Conservation (phyloP, 2,888 invertebrate genomes). For the Ectemnius lituratus region DNA sequence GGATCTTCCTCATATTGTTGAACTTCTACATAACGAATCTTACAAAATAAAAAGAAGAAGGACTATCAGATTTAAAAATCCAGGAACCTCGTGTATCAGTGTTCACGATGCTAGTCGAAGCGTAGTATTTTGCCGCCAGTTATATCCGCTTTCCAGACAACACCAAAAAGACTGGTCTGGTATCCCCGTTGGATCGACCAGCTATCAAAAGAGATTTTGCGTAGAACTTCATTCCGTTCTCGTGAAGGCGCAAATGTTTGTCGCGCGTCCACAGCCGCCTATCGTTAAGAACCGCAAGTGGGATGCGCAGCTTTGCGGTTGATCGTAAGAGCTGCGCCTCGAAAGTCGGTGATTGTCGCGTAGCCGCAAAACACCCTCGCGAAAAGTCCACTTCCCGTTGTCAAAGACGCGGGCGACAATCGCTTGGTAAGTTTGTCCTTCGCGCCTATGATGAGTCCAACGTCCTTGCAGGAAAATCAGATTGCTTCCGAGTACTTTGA, state of each 20-base stretch:
- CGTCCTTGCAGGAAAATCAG: slow-evolving; percentile 6
- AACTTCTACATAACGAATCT: no score
- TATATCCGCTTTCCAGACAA: slow-evolving; percentile 3
- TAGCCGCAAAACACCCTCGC: slow-evolving; percentile 58
- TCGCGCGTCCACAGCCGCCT: slow-evolving; percentile 18
- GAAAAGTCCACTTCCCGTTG: slow-evolving; percentile 43
- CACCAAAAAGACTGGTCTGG: slow-evolving; percentile 4
- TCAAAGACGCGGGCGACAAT: slow-evolving; percentile 8
- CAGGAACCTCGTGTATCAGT: neutral
- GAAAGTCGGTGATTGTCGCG: slow-evolving; percentile 50
- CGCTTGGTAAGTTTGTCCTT: neutral
- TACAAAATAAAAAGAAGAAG: neutral
- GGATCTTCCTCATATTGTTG: no score
- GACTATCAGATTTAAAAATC: neutral
- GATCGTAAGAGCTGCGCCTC: slow-evolving; percentile 23
- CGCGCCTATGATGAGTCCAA: neutral
- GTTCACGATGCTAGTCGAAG: neutral
- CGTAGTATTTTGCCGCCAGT: neutral
- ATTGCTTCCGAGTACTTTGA: slow-evolving; percentile 4
- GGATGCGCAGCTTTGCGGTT: slow-evolving; percentile 46
- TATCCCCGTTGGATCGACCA: slow-evolving; percentile 18
- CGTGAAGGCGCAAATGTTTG: slow-evolving; percentile 36
- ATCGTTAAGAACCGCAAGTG: slow-evolving; percentile 30
- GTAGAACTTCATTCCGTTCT: slow-evolving; percentile 18
- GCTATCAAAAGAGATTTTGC: slow-evolving; percentile 41